Percentiles rank a stretch among this genome's conserved stretches.
phyloP scores from a whole-genome alignment of 2,888 invertebrate genomes.

The Onchidella celtica region DNA sequence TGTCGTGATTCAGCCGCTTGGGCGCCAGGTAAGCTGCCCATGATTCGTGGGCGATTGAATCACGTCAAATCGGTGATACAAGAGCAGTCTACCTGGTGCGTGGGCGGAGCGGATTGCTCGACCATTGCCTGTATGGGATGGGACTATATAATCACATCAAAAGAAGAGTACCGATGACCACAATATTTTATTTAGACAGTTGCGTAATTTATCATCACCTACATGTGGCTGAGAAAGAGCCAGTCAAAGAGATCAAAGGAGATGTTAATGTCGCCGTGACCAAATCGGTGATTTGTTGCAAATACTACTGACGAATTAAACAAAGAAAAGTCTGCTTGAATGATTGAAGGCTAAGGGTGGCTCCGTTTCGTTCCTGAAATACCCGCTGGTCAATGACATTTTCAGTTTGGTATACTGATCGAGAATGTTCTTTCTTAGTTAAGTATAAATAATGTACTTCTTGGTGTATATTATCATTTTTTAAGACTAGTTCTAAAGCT shows the following conservation, averaged over 20 bases:
- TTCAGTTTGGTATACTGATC: not conserved
- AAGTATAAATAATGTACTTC: not conserved
- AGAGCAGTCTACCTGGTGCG: not conserved
- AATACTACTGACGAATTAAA: constrained; percentile 2
- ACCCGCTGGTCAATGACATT: not conserved
- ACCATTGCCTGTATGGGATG: not conserved
- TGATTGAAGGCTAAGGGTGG: not conserved
- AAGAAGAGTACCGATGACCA: not conserved
- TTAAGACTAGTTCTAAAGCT: not conserved
- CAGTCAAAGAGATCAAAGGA: not conserved
- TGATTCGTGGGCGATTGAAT: not conserved
- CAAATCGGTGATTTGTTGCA: not conserved
- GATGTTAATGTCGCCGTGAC: not conserved
- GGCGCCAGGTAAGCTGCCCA: not conserved
- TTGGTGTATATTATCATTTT: not conserved
- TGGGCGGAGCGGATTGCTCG: not conserved
- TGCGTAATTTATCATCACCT: not conserved
- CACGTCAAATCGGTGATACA: no score
- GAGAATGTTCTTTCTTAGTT: not conserved
- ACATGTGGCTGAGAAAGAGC: not conserved
- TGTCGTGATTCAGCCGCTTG: not conserved
- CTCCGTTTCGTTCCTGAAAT: not conserved
- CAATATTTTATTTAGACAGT: not conserved
- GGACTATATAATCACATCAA: not conserved
- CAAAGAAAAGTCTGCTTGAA: not conserved